Evolutionary conservation across 2,797 vertebrate genomes (phyloP), one percentile per base, ranked within the genome.

Genomic region (Pangasius krempfi): DNA sequence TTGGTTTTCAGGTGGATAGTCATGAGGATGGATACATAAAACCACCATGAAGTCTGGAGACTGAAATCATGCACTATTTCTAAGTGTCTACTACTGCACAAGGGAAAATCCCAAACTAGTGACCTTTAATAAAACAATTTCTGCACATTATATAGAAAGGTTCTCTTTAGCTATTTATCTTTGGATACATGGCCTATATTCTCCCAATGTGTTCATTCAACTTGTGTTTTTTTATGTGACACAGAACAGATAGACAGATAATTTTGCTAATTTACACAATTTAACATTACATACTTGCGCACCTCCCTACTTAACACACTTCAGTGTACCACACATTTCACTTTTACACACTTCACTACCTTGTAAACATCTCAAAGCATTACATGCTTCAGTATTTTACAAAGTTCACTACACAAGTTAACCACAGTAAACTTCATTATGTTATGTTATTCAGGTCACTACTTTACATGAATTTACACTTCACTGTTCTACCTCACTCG

Each of bases 11-110:
- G 95, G 91, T 92, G 64, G 91, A 84, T 33, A 70, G 83, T 54
- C 83, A 70, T 52, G 89, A 94, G 70, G 89, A 91, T 70, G 60
- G 92, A 93, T 87, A 93, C 88, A 93, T 93, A 73, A 94, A 95
- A 91, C 95, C 95, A 90, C 95, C 94, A 20, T 95, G 95, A 95
- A 91, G 92, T 37, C 37, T 76, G 66, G 87, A 89, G 79, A 90
- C 82, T 85, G 90, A 78, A 86, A 87, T 89, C 87, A 52, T 80
- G 50, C 87, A 73, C 20, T 20, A 76, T 89, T 88, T 91, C 7
- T 70, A 50, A 27, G 14, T 85, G 12, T 25, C 10, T 40, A 52
- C 50, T 66, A 27, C 37, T 62, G 13, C 52, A 8, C 37, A 64
- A 27, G 40, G 56, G 37, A 64, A n/a, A 64, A 9, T 25, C 10